Base-by-base conservation (phyloP, 2,113 vertebrate species). In the Macrotus californicus region DNA sequence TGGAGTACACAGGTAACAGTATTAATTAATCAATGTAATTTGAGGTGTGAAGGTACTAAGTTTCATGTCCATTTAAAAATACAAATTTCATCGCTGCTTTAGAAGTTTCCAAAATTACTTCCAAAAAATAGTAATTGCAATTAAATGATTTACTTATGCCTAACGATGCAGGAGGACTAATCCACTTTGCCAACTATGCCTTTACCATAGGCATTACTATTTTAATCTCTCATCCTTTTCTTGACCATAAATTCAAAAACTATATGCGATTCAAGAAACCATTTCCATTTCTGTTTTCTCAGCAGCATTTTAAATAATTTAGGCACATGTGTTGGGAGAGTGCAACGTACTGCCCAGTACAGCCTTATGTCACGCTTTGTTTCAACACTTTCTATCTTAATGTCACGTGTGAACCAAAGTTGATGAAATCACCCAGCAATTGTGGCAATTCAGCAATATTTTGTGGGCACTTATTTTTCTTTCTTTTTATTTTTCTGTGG, bases 261-360 rank as follows among this genome's bases (percentile, higher is more conserved):
- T 56, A 70, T 80, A 80, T n/a, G 36, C 9, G 83, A 64, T 94
- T 97, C 90, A 94, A 94, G 56, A 67, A 89, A 72, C 16, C 92
- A 93, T 95, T 96, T 97, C 95, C 8, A 93, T 64, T 96, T 98
- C 41, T 97, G 26, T 96, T 96, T 97, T 39, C 87, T 96, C 76
- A 76, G 84, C 83, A 97, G 14, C 88, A 86, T 96, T 97, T 96
- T 87, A 96, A 97, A 96, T 95, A 52, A 97, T 97, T 96, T 54
- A 61, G 43, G 96, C 75, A 19, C 80, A 96, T 69, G 83, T 48
- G 86, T 97, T 96, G 67, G 95, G 43, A 97, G 80, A 92, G 67
- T 84, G 34, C 95, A 96, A 96, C 93, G 70, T 75, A 87, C 88
- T 81, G 84, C 66, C 93, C 92, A 76, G 85, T 94, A 59, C 41